Evolutionary conservation across 1,140 invertebrate species (phyloP).

Genomic region (Atopsyche davidsoni): DNA sequence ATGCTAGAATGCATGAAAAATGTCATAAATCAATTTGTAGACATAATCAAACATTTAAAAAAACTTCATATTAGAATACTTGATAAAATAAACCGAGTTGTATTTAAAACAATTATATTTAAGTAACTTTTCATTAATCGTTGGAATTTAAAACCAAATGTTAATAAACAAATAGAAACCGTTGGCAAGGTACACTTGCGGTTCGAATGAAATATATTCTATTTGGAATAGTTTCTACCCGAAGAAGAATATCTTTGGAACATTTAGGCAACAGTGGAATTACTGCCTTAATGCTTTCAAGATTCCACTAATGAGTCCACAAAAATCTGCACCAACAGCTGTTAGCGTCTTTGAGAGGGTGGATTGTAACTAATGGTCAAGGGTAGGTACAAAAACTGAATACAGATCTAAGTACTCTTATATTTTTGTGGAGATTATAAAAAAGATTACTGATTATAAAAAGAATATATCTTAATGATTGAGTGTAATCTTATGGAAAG

Average conservation of each 20-base stretch:
- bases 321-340: slow-evolving; percentile 22
- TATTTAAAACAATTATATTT: too few species aligned
- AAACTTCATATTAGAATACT: too few species aligned
- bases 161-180: not conserved
- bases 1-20: too few species aligned
- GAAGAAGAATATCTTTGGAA: slow-evolving; percentile 13
- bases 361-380: slow-evolving; percentile 12
- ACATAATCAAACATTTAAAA: too few species aligned
- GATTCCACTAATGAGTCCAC: slow-evolving; percentile 27
- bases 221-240: not conserved
- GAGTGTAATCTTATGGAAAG: too few species aligned
- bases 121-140: too few species aligned
- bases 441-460: too few species aligned
- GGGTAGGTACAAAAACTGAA: slow-evolving; percentile 1
- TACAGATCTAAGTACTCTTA: too few species aligned
- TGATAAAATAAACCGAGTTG: too few species aligned
- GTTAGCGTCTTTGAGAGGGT: slow-evolving; percentile 9
- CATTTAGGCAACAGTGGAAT: slow-evolving; percentile 1
- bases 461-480: too few species aligned
- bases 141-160: not conserved
- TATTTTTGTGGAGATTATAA: too few species aligned
- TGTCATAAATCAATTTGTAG: too few species aligned
- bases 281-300: slow-evolving; percentile 23
- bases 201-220: not conserved
- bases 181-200: not conserved